Conservation (phyloP, 2,797 vertebrate genomes). For the Liasis olivaceus region DNA sequence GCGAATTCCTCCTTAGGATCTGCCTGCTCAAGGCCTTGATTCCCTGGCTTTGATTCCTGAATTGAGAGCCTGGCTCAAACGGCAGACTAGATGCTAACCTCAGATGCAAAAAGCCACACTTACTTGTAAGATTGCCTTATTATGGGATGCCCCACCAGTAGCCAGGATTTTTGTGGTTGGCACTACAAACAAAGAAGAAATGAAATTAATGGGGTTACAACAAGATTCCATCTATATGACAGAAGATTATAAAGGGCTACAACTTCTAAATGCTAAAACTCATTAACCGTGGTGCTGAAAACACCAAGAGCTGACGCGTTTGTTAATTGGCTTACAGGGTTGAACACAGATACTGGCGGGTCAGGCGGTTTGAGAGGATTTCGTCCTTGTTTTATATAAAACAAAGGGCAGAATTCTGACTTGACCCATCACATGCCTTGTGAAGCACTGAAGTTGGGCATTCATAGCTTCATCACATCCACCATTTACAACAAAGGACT, state of each 20-base stretch:
- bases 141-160: slow-evolving; percentile 91
- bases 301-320: neutral
- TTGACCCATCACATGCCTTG: neutral
- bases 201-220: neutral
- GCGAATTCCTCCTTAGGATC: neutral
- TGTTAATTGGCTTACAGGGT: neutral
- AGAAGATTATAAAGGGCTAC: neutral
- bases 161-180: slow-evolving; percentile 87
- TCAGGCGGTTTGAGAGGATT: neutral
- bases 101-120: slow-evolving; percentile 5
- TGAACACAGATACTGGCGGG: neutral
- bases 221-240: neutral
- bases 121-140: slow-evolving; percentile 89
- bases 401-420: neutral
- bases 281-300: neutral
- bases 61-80: neutral
- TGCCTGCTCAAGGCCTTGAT: neutral
- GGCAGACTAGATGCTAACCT: neutral
- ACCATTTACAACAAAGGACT: neutral
- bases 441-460: neutral
- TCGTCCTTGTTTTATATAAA: neutral
- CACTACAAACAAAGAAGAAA: slow-evolving; percentile 74
- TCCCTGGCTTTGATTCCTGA: neutral
- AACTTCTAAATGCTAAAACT: neutral
- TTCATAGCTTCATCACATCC: neutral